Conservation (phyloP, 64 coral and sea anemone genomes). For the Pocillopora verrucosa region DNA sequence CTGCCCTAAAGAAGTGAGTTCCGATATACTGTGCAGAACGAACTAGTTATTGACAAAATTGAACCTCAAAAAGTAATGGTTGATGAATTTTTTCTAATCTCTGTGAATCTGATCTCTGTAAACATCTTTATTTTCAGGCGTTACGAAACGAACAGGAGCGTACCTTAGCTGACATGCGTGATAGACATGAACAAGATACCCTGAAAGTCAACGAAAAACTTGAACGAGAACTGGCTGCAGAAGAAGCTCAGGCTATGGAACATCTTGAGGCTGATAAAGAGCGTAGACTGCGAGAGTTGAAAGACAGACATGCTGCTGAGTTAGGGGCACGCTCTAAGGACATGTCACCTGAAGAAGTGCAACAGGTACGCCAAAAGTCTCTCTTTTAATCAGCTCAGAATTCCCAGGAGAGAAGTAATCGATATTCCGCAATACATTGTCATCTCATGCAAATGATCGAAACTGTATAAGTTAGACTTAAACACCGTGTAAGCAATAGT, state of each 20-base stretch:
- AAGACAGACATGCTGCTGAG: conserved; percentile 85
- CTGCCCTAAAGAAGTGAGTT: background rate
- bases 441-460: too few relatives aligned
- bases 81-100: background rate
- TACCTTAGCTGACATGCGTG: conserved; percentile 74
- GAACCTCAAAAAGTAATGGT: background rate
- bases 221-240: conserved; percentile 47
- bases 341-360: conserved; percentile 85
- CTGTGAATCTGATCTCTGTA: background rate
- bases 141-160: conserved; percentile 79
- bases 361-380: conserved; percentile 51
- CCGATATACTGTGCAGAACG: too few relatives aligned
- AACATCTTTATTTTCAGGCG: conserved; percentile 40
- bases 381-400: background rate
- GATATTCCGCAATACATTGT: too few relatives aligned
- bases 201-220: conserved; percentile 69
- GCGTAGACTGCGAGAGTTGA: conserved; percentile 77
- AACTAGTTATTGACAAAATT: too few relatives aligned
- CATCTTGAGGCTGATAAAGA: conserved; percentile 59
- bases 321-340: conserved; percentile 63
- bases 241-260: conserved; percentile 47
- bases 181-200: conserved; percentile 74
- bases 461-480: too few relatives aligned
- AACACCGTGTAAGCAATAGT: background rate
- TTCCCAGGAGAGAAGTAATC: too few relatives aligned